Percentiles rank a stretch among this genome's conserved stretches.
These are phyloP conservation scores for Pollicipes pollicipes DNA, from an alignment of 1,140 invertebrate species.

Conservation along the genomic window DNA sequence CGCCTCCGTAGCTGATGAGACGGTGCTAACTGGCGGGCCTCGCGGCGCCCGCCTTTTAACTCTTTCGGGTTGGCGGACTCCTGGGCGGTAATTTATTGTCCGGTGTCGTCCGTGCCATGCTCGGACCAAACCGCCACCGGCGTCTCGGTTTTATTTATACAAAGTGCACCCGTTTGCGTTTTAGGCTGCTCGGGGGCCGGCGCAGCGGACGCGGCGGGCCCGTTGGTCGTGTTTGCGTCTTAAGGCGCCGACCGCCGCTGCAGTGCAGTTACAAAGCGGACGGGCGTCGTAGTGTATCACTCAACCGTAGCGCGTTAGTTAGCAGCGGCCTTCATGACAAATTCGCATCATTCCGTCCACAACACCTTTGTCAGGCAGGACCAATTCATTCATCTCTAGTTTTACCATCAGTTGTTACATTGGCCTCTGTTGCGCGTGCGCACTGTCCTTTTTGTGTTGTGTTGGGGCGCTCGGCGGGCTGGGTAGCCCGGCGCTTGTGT, in stretches of 20 bases:
- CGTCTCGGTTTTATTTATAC: constrained; percentile 2
- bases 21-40: too few species aligned
- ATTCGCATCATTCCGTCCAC: background rate
- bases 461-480: background rate
- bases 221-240: background rate
- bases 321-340: background rate
- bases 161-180: background rate
- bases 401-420: constrained; percentile 1
- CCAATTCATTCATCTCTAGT: constrained; percentile 1
- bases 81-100: background rate
- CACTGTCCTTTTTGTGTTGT: background rate
- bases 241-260: too few species aligned
- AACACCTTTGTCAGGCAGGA: background rate
- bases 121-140: too few species aligned
- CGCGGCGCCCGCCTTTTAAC: background rate
- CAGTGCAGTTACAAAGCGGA: background rate
- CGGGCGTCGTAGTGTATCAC: background rate
- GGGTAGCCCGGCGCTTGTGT: background rate
- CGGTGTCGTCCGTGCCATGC: background rate
- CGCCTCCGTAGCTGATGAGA: too few species aligned
- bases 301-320: background rate
- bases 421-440: background rate
- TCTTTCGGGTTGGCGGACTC: background rate
- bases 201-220: too few species aligned
- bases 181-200: too few species aligned